Conservation (phyloP, 2,888 invertebrate genomes). For the Strigamia crassipes region DNA sequence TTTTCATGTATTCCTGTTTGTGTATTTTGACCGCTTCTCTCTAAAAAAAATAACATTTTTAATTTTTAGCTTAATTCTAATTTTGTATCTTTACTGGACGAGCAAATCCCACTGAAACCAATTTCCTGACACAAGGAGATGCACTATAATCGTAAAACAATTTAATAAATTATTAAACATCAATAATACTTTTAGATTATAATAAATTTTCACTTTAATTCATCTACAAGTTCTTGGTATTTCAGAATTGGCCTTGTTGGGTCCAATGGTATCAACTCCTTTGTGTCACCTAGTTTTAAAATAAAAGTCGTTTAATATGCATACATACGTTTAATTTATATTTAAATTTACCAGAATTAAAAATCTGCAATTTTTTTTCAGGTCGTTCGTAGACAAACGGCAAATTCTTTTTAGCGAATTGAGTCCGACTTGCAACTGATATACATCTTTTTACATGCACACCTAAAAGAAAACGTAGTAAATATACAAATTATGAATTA, state of each 20-base stretch:
- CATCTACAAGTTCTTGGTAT: neutral
- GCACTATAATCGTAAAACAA: neutral
- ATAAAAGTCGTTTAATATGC: neutral
- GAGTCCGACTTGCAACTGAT: neutral
- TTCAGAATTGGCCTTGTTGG: neutral
- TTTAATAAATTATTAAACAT: neutral
- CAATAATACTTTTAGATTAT: too few relatives aligned
- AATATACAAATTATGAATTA: too few relatives aligned
- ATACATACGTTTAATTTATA: neutral
- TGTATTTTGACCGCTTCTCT: neutral
- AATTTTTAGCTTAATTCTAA: neutral
- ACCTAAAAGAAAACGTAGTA: neutral
- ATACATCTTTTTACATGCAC: neutral
- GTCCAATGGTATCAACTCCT: neutral
- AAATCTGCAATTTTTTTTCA: neutral
- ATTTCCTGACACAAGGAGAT: neutral
- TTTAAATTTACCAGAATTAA: neutral
- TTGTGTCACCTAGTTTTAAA: neutral
- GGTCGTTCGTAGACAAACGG: slow-evolving; percentile 2
- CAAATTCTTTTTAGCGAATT: slow-evolving; percentile 18
- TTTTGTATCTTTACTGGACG: neutral
- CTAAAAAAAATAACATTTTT: neutral
- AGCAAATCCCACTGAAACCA: neutral
- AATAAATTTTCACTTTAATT: neutral
- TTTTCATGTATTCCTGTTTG: slow-evolving; percentile 62